Conservation (phyloP, 2,797 vertebrate genomes). For the Cryptoprocta ferox region DNA sequence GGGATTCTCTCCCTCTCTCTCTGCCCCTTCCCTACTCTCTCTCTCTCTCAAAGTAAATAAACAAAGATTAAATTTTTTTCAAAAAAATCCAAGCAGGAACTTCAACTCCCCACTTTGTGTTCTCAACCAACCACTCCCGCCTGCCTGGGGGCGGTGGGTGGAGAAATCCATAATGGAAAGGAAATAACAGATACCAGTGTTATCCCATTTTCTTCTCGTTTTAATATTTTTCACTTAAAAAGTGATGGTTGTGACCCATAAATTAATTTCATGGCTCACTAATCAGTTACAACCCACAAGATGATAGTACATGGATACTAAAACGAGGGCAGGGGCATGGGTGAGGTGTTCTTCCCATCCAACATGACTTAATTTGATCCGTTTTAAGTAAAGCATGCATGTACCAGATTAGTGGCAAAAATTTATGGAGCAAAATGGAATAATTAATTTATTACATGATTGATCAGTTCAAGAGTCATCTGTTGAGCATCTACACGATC, state of each 20-base stretch:
- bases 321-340: conserved; percentile 48
- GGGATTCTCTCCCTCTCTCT: too few relatives aligned
- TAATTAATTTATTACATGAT: conserved; percentile 64
- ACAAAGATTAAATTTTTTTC: too few relatives aligned
- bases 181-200: not conserved
- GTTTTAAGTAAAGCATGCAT: conserved; percentile 64
- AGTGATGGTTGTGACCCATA: conserved; percentile 34
- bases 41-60: too few relatives aligned
- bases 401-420: conserved; percentile 62
- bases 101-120: not conserved
- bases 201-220: not conserved
- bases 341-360: conserved; percentile 39
- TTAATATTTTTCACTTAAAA: conserved; percentile 39
- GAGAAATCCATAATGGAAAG: not conserved
- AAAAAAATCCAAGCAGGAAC: not conserved
- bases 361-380: conserved; percentile 66
- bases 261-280: conserved; percentile 59
- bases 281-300: conserved; percentile 31
- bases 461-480: conserved; percentile 60
- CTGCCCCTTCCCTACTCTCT: too few relatives aligned
- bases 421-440: conserved; percentile 57
- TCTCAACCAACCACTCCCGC: not conserved
- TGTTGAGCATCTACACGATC: not conserved
- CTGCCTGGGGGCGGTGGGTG: not conserved
- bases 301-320: not conserved